These are phyloP conservation scores for Rhagium mordax DNA, from an alignment of 2,888 invertebrate genomes.

Conservation along the genomic window DNA sequence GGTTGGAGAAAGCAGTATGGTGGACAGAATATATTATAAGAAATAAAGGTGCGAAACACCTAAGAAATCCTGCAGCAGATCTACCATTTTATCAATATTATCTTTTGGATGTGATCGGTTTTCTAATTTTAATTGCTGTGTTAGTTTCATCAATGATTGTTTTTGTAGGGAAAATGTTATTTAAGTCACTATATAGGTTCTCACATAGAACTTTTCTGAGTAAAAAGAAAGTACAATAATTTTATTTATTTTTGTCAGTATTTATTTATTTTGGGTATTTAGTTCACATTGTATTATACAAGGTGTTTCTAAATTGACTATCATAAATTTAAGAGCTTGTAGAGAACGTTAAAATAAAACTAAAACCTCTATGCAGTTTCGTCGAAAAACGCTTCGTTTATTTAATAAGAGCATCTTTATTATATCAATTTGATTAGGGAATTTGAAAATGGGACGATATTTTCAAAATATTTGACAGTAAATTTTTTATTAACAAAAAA, in stretches of 20 bases:
- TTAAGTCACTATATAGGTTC: slow-evolving; percentile 48
- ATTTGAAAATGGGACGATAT: no score
- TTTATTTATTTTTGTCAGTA: background rate
- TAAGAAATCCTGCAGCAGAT: slow-evolving; percentile 43
- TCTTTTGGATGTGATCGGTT: slow-evolving; percentile 51
- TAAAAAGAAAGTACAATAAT: background rate
- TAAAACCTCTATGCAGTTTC: no score
- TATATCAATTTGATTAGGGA: no score
- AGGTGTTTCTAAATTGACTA: no score
- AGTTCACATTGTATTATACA: no score
- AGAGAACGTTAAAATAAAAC: no score
- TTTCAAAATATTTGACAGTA: no score
- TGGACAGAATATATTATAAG: slow-evolving; percentile 57
- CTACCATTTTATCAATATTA: slow-evolving; percentile 51
- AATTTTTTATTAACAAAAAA: no score
- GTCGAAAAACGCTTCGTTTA: no score
- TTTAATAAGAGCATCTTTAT: no score
- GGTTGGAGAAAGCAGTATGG: slow-evolving; percentile 53
- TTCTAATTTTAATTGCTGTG: slow-evolving; percentile 17
- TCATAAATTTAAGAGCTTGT: no score
- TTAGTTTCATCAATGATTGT: background rate
- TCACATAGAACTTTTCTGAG: background rate
- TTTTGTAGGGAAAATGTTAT: background rate
- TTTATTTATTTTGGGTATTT: no score
- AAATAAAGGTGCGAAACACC: slow-evolving; percentile 51